Conservation (phyloP, 30 jellyfish, hydroid and myxozoan genomes). For the Rhopilema esculentum region DNA sequence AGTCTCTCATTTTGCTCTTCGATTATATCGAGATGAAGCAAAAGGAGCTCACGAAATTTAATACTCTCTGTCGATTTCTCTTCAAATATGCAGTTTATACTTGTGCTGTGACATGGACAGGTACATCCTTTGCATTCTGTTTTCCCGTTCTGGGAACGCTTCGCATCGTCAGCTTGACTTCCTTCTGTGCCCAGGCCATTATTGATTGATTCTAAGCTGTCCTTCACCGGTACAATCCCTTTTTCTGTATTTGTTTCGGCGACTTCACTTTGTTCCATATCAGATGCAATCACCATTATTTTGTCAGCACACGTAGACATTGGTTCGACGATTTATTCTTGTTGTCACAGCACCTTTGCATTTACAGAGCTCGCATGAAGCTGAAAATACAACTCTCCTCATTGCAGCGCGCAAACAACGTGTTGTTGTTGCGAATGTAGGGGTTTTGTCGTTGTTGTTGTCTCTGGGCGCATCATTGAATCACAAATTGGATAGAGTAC, state of each 20-base stretch:
- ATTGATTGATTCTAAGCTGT: not conserved
- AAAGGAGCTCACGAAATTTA: conserved; percentile 55
- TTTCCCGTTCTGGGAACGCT: not conserved
- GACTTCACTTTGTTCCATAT: not conserved
- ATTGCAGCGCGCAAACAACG: not conserved
- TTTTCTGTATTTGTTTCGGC: not conserved
- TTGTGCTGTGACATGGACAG: conserved; percentile 52
- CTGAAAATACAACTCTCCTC: not conserved
- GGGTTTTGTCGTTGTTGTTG: not conserved
- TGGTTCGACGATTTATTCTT: not conserved
- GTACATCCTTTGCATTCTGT: not conserved
- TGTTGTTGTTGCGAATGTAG: not conserved
- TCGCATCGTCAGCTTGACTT: conserved; percentile 1
- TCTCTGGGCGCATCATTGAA: too few species aligned
- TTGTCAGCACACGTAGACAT: not conserved
- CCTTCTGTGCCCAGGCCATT: conserved; percentile 9
- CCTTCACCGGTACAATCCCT: not conserved
- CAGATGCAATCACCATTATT: not conserved
- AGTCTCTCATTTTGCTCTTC: conserved; percentile 66
- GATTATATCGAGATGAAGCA: conserved; percentile 75
- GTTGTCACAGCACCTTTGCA: not conserved
- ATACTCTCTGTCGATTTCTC: conserved; percentile 37
- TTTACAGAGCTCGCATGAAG: not conserved
- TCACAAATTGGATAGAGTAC: too few species aligned
- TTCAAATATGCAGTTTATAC: conserved; percentile 25